phyloP scores from a whole-genome alignment of 2,888 invertebrate genomes.

The Gasteruption jaculator region DNA sequence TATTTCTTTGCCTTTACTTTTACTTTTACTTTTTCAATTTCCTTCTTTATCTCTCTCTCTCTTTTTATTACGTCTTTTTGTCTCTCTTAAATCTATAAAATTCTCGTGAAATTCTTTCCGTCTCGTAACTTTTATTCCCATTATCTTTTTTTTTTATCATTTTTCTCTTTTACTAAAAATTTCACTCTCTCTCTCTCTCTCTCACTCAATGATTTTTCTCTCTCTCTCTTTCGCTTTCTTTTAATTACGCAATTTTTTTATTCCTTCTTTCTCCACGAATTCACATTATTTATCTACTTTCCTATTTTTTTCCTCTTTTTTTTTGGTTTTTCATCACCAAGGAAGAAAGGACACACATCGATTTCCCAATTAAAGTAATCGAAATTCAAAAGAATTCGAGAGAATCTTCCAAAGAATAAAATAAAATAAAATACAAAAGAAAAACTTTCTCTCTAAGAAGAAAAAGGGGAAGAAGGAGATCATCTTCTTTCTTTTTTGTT shows the following conservation, averaged over 20 bases:
- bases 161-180: constrained; percentile 17
- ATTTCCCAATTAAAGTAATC: too few species aligned
- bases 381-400: too few species aligned
- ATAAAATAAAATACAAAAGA: too few species aligned
- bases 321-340: too few species aligned
- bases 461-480: too few species aligned
- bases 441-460: too few species aligned
- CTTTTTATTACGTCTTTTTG: constrained; percentile 16
- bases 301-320: too few species aligned
- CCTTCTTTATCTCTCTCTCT: constrained; percentile 19
- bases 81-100: constrained; percentile 12
- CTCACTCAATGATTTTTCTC: constrained; percentile 23
- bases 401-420: too few species aligned
- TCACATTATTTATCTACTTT: too few species aligned
- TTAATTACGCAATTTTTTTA: not conserved
- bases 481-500: too few species aligned
- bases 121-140: constrained; percentile 12
- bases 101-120: constrained; percentile 16
- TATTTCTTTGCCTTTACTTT: constrained; percentile 32
- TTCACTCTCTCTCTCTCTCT: constrained; percentile 14
- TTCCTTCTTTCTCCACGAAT: not conserved
- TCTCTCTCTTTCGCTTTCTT: not conserved
- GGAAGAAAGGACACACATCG: too few species aligned
- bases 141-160: constrained; percentile 18
- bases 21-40: constrained; percentile 23